Base-by-base conservation (phyloP, 2,888 invertebrate genomes). In the Pheosia tremula region DNA sequence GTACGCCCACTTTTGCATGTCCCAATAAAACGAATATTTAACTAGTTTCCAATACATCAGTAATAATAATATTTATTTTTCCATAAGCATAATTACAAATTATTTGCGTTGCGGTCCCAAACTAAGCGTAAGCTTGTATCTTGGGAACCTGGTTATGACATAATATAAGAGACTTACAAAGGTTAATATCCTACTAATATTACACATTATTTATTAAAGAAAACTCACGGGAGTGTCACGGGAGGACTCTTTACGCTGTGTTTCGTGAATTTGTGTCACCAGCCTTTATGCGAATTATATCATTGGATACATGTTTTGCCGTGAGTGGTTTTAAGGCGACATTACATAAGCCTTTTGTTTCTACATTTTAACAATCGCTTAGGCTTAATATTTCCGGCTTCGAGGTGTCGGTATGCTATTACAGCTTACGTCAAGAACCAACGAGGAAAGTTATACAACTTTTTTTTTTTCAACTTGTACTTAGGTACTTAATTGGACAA, bases 1-100 rank as follows among this genome's bases (percentile, higher is more conserved):
- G 55, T 53, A 64, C 74, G 45, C 74, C 74, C 59, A 69, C 73
- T 66, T 67, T 56, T 64, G 61, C 53, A 62, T 58, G 38, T 37
- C 37, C 37, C 5, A 45, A 4, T 11, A n/a, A n/a, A 47, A n/a
- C 47, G n/a, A 47, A 11, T 47, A n/a, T 8, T 8, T 41, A 41
- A 41, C 41, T 47, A n/a, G 47, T 47, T n/a, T 11, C n/a, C 4
- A 4, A 11, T 1, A 11, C 45, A 47, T 11, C 11, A 24, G 45
- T 5, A 47, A 47, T 47, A 47, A 41, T 41, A 3, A 41, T 41
- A 41, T 41, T 8, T 9, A 10, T 24, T 24, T 24, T 24, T 24
- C 24, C 24, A 24, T 24, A 24, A 24, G 24, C 24, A 24, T 24
- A 24, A 24, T 24, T 24, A 24, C 24, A 24, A 24, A 24, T 24